These are phyloP conservation scores for Cheilosia soror DNA, from an alignment of 2,888 invertebrate species.

Conservation along the genomic window DNA sequence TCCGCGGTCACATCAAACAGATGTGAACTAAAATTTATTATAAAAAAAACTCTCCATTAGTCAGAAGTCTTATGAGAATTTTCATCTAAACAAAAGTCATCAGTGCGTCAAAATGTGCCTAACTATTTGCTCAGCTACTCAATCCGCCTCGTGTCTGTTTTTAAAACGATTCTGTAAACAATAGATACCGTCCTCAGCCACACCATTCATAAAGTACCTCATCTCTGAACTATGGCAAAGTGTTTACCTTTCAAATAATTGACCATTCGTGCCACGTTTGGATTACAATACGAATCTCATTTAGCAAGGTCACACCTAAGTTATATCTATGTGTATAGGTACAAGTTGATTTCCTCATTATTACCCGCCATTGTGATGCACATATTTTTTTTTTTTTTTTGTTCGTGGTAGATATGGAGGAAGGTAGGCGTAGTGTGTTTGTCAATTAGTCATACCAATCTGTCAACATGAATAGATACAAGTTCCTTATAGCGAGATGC, in stretches of 20 bases:
- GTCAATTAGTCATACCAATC: conserved; percentile 54
- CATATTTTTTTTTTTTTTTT: background rate
- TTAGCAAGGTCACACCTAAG: conserved; percentile 72
- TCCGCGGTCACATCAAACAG: no score
- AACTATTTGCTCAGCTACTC: background rate
- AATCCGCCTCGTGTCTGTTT: conserved; percentile 6
- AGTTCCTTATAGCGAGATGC: background rate
- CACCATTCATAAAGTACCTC: background rate
- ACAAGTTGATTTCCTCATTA: conserved; percentile 61
- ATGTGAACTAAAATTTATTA: no score
- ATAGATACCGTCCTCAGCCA: background rate
- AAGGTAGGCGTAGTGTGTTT: conserved; percentile 30
- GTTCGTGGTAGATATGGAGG: conserved; percentile 11
- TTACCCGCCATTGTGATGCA: conserved; percentile 44
- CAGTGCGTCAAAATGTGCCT: no score
- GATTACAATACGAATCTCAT: conserved; percentile 56
- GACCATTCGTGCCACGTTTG: conserved; percentile 66
- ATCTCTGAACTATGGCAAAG: conserved; percentile 33
- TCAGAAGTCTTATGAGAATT: no score
- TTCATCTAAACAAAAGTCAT: no score
- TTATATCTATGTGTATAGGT: background rate
- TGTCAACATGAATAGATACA: conserved; percentile 42
- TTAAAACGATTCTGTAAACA: conserved; percentile 12
- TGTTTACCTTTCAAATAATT: conserved; percentile 70
- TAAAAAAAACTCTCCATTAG: no score